Percentiles rank a stretch among this genome's conserved stretches.
phyloP scores from a whole-genome alignment of 1,140 invertebrate genomes.

The Leptinotarsa texana region DNA sequence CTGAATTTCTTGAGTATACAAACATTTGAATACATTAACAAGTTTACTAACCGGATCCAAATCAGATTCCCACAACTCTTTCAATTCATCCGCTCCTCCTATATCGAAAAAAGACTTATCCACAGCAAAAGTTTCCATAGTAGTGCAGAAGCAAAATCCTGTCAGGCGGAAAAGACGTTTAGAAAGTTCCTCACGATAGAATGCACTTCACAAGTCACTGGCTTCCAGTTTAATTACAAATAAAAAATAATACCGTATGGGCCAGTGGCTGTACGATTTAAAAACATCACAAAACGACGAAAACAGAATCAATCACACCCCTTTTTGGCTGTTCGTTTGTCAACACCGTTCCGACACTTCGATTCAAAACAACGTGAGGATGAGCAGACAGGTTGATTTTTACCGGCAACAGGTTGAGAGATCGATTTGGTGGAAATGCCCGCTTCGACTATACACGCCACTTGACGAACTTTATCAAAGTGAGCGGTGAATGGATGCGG shows the following conservation, averaged over 20 bases:
- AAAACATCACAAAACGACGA: constrained; percentile 5
- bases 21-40: not conserved
- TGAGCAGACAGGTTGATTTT: not conserved
- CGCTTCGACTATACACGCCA: not conserved
- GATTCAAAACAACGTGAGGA: not conserved
- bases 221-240: not conserved
- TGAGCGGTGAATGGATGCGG: constrained; percentile 1
- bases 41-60: constrained; percentile 69
- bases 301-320: not conserved
- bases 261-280: not conserved
- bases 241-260: constrained; percentile 2
- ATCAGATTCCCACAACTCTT: constrained; percentile 77
- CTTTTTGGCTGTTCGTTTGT: not conserved
- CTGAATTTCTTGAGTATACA: too few species aligned
- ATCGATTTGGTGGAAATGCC: not conserved
- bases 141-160: constrained; percentile 15
- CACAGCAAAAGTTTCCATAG: constrained; percentile 48
- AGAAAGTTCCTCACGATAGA: not conserved
- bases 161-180: not conserved
- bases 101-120: constrained; percentile 54
- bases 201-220: constrained; percentile 14
- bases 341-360: not conserved
- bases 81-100: constrained; percentile 66
- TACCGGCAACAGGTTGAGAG: constrained; percentile 7
- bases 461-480: not conserved